Conservation (phyloP, 2,888 invertebrate genomes). For the Fragum whitleyi region DNA sequence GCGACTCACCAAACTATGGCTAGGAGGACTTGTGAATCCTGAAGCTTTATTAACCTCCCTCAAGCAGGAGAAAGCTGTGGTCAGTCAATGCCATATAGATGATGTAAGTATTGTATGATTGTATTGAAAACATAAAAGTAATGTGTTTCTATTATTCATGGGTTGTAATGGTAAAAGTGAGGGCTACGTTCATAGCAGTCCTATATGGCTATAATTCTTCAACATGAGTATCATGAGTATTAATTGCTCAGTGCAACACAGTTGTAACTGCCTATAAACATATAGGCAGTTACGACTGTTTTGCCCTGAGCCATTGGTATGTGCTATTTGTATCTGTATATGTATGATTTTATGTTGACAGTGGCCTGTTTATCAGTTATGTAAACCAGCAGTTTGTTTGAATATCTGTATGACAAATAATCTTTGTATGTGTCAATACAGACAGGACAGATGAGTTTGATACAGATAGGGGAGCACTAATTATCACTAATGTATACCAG, state of each 20-base stretch:
- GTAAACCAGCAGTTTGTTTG: too few species aligned
- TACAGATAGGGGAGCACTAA: conserved; percentile 79
- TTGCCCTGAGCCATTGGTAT: too few species aligned
- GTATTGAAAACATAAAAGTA: not conserved
- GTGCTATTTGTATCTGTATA: too few species aligned
- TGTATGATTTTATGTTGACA: too few species aligned
- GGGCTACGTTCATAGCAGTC: too few species aligned
- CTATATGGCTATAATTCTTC: too few species aligned
- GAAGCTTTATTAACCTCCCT: conserved; percentile 81
- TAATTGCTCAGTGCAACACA: too few species aligned
- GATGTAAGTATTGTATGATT: conserved; percentile 74
- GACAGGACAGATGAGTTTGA: conserved; percentile 74
- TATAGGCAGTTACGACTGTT: too few species aligned
- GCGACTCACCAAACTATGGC: conserved; percentile 79
- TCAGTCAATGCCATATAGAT: conserved; percentile 73
- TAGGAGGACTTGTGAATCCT: conserved; percentile 84
- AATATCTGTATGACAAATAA: conserved; percentile 63
- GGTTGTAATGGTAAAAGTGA: too few species aligned
- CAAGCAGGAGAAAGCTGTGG: conserved; percentile 82
- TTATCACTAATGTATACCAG: conserved; percentile 72
- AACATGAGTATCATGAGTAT: too few species aligned
- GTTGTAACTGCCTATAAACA: too few species aligned
- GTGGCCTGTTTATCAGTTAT: too few species aligned
- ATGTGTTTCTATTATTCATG: not conserved
- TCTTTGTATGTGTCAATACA: conserved; percentile 74